These are phyloP conservation scores for Masnerella sp. DNA, from an alignment of 2,888 invertebrate genomes.

Conservation along the genomic window DNA sequence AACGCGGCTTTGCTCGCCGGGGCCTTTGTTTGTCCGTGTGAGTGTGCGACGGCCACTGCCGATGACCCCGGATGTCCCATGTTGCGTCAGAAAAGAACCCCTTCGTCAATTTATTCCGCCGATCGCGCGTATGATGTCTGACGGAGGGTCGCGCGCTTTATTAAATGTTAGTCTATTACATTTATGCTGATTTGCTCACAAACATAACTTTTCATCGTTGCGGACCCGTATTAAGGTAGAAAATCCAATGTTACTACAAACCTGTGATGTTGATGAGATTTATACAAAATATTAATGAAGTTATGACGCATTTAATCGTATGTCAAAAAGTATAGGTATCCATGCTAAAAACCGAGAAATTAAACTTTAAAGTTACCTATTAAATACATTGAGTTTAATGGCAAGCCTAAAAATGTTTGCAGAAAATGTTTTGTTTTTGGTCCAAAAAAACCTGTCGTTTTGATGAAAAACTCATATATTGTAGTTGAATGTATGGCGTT, in stretches of 20 bases:
- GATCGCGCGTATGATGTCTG: slow-evolving; percentile 45
- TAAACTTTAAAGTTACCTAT: slow-evolving; percentile 3
- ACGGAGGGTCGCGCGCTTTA: slow-evolving; percentile 40
- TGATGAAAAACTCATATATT: neutral
- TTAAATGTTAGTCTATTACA: slow-evolving; percentile 52
- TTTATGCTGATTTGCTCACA: slow-evolving; percentile 32
- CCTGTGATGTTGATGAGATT: too few relatives aligned
- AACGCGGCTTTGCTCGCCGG: slow-evolving; percentile 53
- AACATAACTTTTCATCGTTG: slow-evolving; percentile 46
- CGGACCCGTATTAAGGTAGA: slow-evolving; percentile 15
- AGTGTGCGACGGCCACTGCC: slow-evolving; percentile 27
- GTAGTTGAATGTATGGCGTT: neutral
- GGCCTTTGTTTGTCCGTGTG: slow-evolving; percentile 38
- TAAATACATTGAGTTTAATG: neutral
- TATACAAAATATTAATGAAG: neutral
- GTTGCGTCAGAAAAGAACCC: slow-evolving; percentile 43
- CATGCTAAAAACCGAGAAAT: neutral
- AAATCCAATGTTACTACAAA: neutral
- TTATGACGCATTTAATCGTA: neutral
- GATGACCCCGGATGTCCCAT: slow-evolving; percentile 32
- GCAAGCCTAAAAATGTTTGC: neutral
- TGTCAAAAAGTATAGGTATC: neutral
- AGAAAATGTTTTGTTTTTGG: neutral
- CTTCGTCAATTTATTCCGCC: slow-evolving; percentile 31
- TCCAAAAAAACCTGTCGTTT: neutral